A percentile compares a stretch with the other conserved stretches of the same genome.
Conservation (phyloP, 2,888 invertebrate genomes). For the Geophilus truncorum region DNA sequence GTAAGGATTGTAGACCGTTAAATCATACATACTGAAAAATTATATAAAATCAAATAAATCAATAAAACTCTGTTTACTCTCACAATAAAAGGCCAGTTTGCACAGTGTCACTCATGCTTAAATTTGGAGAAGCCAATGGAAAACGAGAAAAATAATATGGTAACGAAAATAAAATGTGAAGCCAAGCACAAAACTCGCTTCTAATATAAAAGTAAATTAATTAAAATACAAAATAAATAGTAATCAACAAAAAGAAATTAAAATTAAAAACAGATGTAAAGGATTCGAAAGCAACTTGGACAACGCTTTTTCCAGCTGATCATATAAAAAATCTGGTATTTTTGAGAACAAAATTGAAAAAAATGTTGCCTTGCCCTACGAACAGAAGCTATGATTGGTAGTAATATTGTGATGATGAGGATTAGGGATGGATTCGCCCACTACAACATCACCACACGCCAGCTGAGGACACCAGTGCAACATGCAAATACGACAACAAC, state of each 20-base stretch:
- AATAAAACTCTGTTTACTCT: neutral
- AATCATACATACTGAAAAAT: neutral
- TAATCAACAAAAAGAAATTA: neutral
- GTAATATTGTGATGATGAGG: slow-evolving; percentile 5
- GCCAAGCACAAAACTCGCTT: slow-evolving; percentile 14
- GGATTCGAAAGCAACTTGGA: neutral
- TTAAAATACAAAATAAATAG: neutral
- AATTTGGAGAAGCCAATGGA: neutral
- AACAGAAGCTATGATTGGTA: neutral
- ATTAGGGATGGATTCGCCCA: neutral
- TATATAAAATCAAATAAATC: neutral
- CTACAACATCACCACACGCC: slow-evolving; percentile 20
- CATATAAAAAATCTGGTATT: neutral
- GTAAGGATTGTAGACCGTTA: neutral
- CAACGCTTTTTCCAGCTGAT: neutral
- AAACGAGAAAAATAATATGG: neutral
- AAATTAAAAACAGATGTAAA: neutral
- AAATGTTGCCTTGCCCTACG: neutral
- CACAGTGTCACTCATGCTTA: slow-evolving; percentile 16
- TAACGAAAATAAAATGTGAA: neutral
- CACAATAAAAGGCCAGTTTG: slow-evolving; percentile 5
- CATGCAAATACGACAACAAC: neutral
- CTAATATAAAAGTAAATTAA: neutral
- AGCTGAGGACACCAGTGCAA: slow-evolving; percentile 4
- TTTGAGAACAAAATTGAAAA: neutral